These are phyloP conservation scores for Papilio elwesi DNA, from an alignment of 2,888 invertebrate genomes.

Conservation along the genomic window DNA sequence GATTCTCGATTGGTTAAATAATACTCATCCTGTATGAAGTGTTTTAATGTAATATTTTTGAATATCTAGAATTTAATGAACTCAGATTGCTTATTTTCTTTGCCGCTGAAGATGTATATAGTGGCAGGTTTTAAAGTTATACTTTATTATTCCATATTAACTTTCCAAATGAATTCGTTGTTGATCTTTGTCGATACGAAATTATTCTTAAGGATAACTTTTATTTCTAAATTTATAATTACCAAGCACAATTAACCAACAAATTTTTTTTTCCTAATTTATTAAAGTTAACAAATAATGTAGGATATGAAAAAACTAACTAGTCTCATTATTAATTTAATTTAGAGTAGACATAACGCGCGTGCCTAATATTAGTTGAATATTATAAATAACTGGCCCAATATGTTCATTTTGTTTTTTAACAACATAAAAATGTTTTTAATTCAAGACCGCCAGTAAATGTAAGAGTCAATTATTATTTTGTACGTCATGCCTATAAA, in stretches of 20 bases:
- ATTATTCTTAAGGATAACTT: conserved; percentile 64
- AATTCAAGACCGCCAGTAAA: neutral
- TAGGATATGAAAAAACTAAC: conserved; percentile 80
- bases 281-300: conserved; percentile 55
- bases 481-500: neutral
- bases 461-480: conserved; percentile 9
- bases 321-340: conserved; percentile 79
- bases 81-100: neutral
- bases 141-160: conserved; percentile 26
- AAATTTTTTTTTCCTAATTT: conserved; percentile 53
- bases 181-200: conserved; percentile 42
- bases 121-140: conserved; percentile 2
- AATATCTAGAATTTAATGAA: neutral
- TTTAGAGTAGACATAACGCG: conserved; percentile 77
- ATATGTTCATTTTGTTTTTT: conserved; percentile 30
- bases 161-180: conserved; percentile 33
- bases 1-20: conserved; percentile 30
- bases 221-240: conserved; percentile 66
- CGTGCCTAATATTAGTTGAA: conserved; percentile 74
- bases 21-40: conserved; percentile 40
- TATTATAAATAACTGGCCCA: conserved; percentile 35
- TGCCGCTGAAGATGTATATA: neutral
- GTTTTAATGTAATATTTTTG: conserved; percentile 9
- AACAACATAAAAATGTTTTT: neutral
- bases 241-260: conserved; percentile 79